Base-by-base conservation (phyloP, 2,888 invertebrate genomes). In the Beris chalybata region DNA sequence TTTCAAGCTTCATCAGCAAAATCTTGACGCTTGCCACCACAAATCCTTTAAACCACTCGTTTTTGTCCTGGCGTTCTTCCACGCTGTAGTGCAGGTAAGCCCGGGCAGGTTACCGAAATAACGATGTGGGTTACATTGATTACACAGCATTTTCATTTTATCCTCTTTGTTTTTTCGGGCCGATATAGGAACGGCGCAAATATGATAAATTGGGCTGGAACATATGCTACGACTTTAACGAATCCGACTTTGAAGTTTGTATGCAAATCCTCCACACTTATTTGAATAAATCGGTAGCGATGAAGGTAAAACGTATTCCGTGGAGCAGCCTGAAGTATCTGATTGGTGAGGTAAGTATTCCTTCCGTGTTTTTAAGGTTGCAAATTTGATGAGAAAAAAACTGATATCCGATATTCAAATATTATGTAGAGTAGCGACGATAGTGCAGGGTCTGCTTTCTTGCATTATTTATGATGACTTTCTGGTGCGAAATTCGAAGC, bases 171-270 rank as follows among this genome's bases (percentile, higher is more conserved):
- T 38, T 38, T 38, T 38, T 38, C 38, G 1, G 38, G 38, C 7
- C 7, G 38, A 38, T 68, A 12, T 78, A 92, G 88, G 96, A 96
- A 79, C 86, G 96, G 54, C 86, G 94, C 71, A 95, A 94, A 77
- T 96, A 95, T 78, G 94, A 92, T 75, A 95, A 95, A 82, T 90
- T 95, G 66, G 96, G 96, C 1, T 96, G 95, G 95, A 96, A 96
- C 78, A 92, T 95, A 71, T 85, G 87, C 63, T 96, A 96, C 79
- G 95, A 96, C 81, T 96, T 96, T 81, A 94, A 93, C 79, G 92
- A 95, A 79, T 91, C 93, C 0, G 96, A 96, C 80, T 95, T 95
- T 79, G 87, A 89, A 68, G 94, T 95, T 43, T 94, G 94, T 81
- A 86, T 91, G 74, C 89, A 89, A 77, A 94, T 96, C 69, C 82